Percentiles rank a stretch among this genome's conserved stretches.
Conservation (phyloP, 1,140 invertebrate genomes). For the Scaptodrosophila lebanonensis region DNA sequence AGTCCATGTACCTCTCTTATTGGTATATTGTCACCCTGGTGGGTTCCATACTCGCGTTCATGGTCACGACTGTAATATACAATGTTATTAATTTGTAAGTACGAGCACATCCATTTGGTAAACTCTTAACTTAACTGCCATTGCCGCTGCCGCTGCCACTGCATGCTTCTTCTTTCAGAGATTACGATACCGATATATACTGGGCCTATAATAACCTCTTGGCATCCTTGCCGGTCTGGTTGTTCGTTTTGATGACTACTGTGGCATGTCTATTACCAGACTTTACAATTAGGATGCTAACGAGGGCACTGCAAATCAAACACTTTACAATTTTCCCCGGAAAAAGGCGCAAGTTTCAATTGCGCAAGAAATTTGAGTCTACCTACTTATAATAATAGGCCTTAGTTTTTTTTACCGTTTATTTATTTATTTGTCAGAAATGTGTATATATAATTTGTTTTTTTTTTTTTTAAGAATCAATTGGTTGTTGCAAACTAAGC, state of each 20-base stretch:
- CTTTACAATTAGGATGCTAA: constrained; percentile 73
- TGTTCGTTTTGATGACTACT: constrained; percentile 79
- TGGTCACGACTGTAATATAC: constrained; percentile 80
- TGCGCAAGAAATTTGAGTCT: constrained; percentile 55
- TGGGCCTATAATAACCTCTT: constrained; percentile 81
- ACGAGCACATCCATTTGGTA: not conserved
- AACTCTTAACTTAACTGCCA: constrained; percentile 1
- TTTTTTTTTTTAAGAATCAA: constrained; percentile 34
- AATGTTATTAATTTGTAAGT: constrained; percentile 81
- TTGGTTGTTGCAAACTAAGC: constrained; percentile 49
- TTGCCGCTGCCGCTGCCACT: not conserved
- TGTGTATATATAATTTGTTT: constrained; percentile 25
- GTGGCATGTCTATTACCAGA: constrained; percentile 82
- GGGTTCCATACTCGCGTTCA: constrained; percentile 81
- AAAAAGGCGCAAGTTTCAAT: constrained; percentile 47
- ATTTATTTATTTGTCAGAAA: constrained; percentile 59
- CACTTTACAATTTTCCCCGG: constrained; percentile 62
- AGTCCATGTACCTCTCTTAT: constrained; percentile 82
- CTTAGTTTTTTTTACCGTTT: constrained; percentile 35
- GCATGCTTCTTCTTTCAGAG: too few relatives aligned
- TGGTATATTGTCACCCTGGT: constrained; percentile 80
- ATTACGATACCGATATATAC: constrained; percentile 81
- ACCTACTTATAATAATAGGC: constrained; percentile 51
- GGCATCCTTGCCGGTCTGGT: constrained; percentile 80
- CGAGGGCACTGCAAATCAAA: constrained; percentile 53